These are phyloP conservation scores for Cirrhinus mrigala DNA, from an alignment of 2,797 vertebrate genomes.

Conservation along the genomic window DNA sequence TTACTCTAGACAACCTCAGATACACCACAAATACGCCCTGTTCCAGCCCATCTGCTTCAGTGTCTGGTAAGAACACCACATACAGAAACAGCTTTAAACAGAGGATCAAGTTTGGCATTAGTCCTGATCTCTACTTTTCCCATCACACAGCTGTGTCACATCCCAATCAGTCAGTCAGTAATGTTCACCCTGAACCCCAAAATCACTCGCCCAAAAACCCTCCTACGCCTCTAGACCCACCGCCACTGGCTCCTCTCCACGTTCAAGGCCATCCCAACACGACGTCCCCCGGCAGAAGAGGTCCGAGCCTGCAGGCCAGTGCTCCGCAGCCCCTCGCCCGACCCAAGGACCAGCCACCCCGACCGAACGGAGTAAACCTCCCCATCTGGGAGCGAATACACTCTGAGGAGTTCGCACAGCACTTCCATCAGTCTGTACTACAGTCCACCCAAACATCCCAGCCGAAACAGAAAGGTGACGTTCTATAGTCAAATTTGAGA, in stretches of 20 bases:
- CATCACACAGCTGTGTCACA: slow-evolving; percentile 3
- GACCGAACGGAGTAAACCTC: slow-evolving; percentile 86
- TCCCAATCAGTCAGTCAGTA: slow-evolving; percentile 32
- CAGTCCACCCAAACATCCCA: slow-evolving; percentile 97
- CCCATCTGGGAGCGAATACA: slow-evolving; percentile 93
- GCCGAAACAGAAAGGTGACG: slow-evolving; percentile 95
- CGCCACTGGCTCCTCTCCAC: slow-evolving; percentile 73
- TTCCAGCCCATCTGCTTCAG: slow-evolving; percentile 81
- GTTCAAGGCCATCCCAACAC: slow-evolving; percentile 85
- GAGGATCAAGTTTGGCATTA: neutral
- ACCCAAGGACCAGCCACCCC: slow-evolving; percentile 33
- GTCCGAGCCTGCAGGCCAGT: slow-evolving; percentile 87
- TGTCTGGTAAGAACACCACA: slow-evolving; percentile 78
- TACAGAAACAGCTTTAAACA: neutral
- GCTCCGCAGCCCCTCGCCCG: slow-evolving; percentile 82
- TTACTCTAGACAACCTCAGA: slow-evolving; percentile 84
- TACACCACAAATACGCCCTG: slow-evolving; percentile 80
- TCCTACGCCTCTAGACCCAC: slow-evolving; percentile 80
- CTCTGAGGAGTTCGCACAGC: slow-evolving; percentile 95
- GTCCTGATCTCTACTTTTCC: neutral
- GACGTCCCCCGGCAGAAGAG: slow-evolving; percentile 81
- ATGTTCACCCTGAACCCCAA: slow-evolving; percentile 55
- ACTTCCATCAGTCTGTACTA: slow-evolving; percentile 97
- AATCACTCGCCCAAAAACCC: slow-evolving; percentile 80
- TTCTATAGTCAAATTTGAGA: slow-evolving; percentile 77